Percentiles rank a stretch among this genome's conserved stretches.
Evolutionary conservation across 2,888 invertebrate species (phyloP).

Genomic region (Trilocha varians): DNA sequence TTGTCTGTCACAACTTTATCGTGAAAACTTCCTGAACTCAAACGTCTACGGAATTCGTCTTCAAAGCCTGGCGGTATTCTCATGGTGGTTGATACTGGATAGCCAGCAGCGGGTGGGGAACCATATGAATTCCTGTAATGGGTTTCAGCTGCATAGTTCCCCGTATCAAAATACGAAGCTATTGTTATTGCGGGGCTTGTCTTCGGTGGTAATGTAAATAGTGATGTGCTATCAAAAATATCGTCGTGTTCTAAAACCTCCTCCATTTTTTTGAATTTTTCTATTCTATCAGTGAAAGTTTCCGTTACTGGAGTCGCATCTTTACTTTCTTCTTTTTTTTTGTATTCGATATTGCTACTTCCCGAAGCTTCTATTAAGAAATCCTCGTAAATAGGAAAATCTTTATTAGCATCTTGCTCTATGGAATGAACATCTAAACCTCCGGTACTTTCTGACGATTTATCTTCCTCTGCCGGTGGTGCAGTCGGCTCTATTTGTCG

Average conservation of each 20-base stretch:
- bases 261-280: constrained; percentile 48
- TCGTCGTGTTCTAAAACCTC: constrained; percentile 21
- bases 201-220: constrained; percentile 16
- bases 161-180: constrained; percentile 63
- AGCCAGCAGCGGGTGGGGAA: constrained; percentile 23
- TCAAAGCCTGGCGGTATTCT: constrained; percentile 57
- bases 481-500: constrained; percentile 41
- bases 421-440: constrained; percentile 54
- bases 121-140: constrained; percentile 47
- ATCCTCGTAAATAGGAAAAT: constrained; percentile 55
- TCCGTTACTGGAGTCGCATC: constrained; percentile 32
- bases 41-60: constrained; percentile 35
- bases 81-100: constrained; percentile 17
- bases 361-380: constrained; percentile 55
- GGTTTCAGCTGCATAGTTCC: constrained; percentile 59
- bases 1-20: constrained; percentile 3
- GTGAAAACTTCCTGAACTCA: constrained; percentile 17
- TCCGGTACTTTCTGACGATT: constrained; percentile 49
- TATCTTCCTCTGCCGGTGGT: constrained; percentile 46
- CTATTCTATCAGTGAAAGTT: constrained; percentile 54
- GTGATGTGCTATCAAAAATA: not conserved
- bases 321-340: constrained; percentile 27
- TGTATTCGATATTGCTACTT: constrained; percentile 48
- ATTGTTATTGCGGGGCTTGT: constrained; percentile 39
- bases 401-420: constrained; percentile 59